Conservation (phyloP, 2,113 vertebrate genomes). For the Corythoichthys haematopterus region DNA sequence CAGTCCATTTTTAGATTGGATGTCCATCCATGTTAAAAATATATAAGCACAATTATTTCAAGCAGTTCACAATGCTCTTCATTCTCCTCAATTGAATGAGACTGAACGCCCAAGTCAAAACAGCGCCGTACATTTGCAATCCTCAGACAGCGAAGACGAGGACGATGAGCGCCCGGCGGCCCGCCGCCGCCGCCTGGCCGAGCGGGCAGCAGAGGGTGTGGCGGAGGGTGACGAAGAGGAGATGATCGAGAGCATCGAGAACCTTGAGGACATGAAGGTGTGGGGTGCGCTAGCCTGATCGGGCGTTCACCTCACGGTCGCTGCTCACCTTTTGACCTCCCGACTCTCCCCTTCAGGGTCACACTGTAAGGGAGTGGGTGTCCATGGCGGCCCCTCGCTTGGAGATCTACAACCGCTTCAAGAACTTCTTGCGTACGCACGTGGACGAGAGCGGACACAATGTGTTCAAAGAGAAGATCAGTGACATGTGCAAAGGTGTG, state of each 20-base stretch:
- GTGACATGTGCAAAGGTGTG: slow-evolving; percentile 96
- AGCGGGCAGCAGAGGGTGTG: slow-evolving; percentile 81
- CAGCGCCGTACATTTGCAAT: too few species aligned
- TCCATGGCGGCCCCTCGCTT: slow-evolving; percentile 91
- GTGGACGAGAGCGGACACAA: slow-evolving; percentile 94
- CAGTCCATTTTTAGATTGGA: too few species aligned
- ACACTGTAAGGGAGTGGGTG: slow-evolving; percentile 94
- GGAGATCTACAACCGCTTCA: slow-evolving; percentile 98
- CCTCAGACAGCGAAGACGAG: slow-evolving; percentile 89
- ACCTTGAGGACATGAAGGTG: slow-evolving; percentile 94
- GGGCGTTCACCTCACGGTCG: too few species aligned
- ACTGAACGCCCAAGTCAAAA: too few species aligned
- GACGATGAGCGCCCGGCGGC: slow-evolving; percentile 84
- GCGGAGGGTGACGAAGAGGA: slow-evolving; percentile 85
- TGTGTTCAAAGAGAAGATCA: slow-evolving; percentile 96
- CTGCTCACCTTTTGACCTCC: background rate
- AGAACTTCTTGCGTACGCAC: slow-evolving; percentile 93
- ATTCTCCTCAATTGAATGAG: too few species aligned
- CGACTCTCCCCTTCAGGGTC: slow-evolving; percentile 63
- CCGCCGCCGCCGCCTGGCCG: slow-evolving; percentile 80
- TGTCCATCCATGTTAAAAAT: too few species aligned
- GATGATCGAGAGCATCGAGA: slow-evolving; percentile 98
- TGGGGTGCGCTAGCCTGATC: too few species aligned
- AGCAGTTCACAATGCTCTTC: too few species aligned
- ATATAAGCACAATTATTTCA: too few species aligned